These are phyloP conservation scores for Synanthedon formicaeformis DNA, from an alignment of 2,888 invertebrate species.

Conservation along the genomic window DNA sequence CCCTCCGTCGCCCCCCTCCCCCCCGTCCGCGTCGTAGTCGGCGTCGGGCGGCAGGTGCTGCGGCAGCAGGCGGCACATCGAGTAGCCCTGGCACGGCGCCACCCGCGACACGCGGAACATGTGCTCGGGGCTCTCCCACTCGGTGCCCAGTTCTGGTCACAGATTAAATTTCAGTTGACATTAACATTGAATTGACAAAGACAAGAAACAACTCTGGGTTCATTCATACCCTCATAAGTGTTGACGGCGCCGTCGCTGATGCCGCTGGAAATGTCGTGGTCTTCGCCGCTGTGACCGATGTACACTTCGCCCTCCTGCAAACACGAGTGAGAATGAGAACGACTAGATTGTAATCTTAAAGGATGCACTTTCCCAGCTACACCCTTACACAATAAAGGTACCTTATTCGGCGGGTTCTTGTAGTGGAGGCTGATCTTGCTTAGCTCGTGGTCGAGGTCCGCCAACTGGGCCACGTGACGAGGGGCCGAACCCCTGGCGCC, in stretches of 20 bases:
- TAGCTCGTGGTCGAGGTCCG: constrained; percentile 72
- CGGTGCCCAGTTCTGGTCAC: constrained; percentile 19
- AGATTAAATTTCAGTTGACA: too few relatives aligned
- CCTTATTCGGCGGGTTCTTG: constrained; percentile 50
- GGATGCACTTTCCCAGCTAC: too few relatives aligned
- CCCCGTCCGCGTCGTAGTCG: constrained; percentile 1
- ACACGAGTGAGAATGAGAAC: too few relatives aligned
- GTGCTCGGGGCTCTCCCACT: constrained; percentile 17
- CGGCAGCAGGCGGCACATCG: constrained; percentile 47
- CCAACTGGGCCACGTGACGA: constrained; percentile 61
- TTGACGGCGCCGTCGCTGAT: constrained; percentile 33
- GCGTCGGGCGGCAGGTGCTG: not conserved
- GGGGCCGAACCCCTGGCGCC: constrained; percentile 19
- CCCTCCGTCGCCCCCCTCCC: constrained; percentile 9
- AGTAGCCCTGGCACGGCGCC: constrained; percentile 41
- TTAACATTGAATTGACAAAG: too few relatives aligned
- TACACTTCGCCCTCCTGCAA: constrained; percentile 24
- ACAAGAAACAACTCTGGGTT: too few relatives aligned
- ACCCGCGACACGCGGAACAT: constrained; percentile 44
- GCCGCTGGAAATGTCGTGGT: constrained; percentile 32
- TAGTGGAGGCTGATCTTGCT: constrained; percentile 71
- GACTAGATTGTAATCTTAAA: too few relatives aligned
- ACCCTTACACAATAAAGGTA: constrained; percentile 8
- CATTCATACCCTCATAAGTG: constrained; percentile 34
- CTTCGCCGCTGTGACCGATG: constrained; percentile 38